Base-by-base conservation (phyloP, 2,113 vertebrate genomes). In the Lepisosteus osseus region DNA sequence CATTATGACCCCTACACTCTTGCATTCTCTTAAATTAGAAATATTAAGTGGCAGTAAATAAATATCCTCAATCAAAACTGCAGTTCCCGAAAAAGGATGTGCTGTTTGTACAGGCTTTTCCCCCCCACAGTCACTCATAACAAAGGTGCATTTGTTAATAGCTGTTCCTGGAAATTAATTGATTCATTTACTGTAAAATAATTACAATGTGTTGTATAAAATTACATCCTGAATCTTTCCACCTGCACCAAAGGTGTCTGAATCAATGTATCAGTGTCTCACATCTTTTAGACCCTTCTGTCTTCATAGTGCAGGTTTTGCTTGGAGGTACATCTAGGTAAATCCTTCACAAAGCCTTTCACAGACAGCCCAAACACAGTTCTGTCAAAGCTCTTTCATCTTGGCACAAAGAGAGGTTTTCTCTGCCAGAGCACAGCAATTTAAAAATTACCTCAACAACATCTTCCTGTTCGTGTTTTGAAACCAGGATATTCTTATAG, bases 221-320 rank as follows among this genome's bases (percentile, higher is more conserved):
- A 56, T 72, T 61, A 54, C 42, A 72, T 1, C 11, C 47, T 55
- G 6, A 63, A 64, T n/a, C 8, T 17, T 54, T 2, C 54, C 64
- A 67, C 54, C 64, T 72, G 55, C 40, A 55, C 54, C n/a, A 41
- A 14, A 47, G 65, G 42, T 67, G 15, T 45, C 71, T 42, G 17
- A 13, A 56, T 69, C 42, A 40, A 9, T 56, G 8, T 61, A 69
- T 63, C 54, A 68, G 56, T 66, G 61, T 51, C 61, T 69, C 40
- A 69, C 47, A 59, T 29, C 29, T 29, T 29, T 29, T 29, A 29
- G 29, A 29, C 29, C 29, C 29, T 29, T 29, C 47, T 51, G 47
- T 51, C 47, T 51, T 6, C 47, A 51, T 9, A 51, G n/a, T 59
- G 56, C n/a, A 59, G 56, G 4, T 13, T 59, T 29, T 29, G 29